Conservation (phyloP, 2,113 vertebrate species). For the Chlorodrepanis virens region DNA sequence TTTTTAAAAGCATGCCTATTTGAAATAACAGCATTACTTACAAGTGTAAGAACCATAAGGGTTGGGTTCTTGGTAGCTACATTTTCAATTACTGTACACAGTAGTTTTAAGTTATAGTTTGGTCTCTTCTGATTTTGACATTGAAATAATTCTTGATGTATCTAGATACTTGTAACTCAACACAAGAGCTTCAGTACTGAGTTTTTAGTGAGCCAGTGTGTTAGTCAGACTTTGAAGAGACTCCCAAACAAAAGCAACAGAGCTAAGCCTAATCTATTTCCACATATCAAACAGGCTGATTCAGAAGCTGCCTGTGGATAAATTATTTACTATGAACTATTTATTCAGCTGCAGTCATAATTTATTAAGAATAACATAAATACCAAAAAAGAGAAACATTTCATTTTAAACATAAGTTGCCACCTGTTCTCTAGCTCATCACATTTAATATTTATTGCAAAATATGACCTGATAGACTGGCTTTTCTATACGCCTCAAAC, state of each 20-base stretch:
- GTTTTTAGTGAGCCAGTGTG: neutral
- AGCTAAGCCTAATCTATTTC: neutral
- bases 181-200: neutral
- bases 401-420: neutral
- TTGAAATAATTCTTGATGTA: neutral
- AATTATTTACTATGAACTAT: constrained; percentile 35
- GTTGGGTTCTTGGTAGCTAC: neutral
- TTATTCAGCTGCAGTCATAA: constrained; percentile 30
- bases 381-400: neutral
- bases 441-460: constrained; percentile 4
- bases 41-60: neutral
- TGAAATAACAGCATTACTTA: neutral
- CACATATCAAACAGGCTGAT: neutral
- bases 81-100: neutral
- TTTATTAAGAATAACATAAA: constrained; percentile 11
- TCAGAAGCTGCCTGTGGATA: neutral
- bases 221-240: constrained; percentile 17
- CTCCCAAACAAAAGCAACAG: neutral
- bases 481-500: neutral
- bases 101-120: neutral
- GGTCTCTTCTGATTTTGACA: neutral
- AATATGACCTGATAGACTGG: neutral
- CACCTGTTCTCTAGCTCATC: neutral
- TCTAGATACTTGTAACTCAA: neutral
- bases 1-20: neutral